Evolutionary conservation across 2,113 vertebrate genomes (phyloP), one percentile per base, ranked within the genome.

Genomic region (Chaenogobius annularis): DNA sequence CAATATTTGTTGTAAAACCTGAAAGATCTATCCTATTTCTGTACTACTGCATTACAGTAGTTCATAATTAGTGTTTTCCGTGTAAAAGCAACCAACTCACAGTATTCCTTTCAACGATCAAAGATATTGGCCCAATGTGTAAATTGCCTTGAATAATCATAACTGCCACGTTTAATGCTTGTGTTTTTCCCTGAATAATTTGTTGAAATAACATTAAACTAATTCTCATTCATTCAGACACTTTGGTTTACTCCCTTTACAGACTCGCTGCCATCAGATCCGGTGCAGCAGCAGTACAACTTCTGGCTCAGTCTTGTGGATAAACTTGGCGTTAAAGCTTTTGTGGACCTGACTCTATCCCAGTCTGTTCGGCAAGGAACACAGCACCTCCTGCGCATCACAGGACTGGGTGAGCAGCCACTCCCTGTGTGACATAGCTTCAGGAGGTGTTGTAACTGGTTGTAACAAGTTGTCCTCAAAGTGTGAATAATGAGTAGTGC

Each of bases 271-370:
- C 94, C 96, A 0, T 92, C 94, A 0, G 96, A 97, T 83, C 96
- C 96, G 0, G 90, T 97, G 19, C 95, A 96, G 92, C 93, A 94
- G 0, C 95, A 96, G 86, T 96, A 96, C 11, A 95, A 95, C 82
- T 96, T 94, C 26, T 96, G 95, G 95, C 80, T 96, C 75, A 96
- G 95, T 80, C 91, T 96, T 13, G 94, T 96, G 44, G 96, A 96
- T 90, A 94, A 94, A 74, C 90, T 96, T 13, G 95, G 92, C 13
- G 95, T 97, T 44, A 97, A 97, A 87, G 96, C 96, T 65, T 97
- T 97, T 11, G 96, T 97, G 40, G 96, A 96, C 76, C 87, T 96
- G 56, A 96, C 95, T 0, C 91, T 96, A 26, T 95, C 95, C 0
- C 91, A 85, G 3, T 94, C 95, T 0, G 95, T 96, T 74, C 92